Evolutionary conservation across 1,140 invertebrate genomes (phyloP).

Genomic region (Aphelenchoides besseyi): DNA sequence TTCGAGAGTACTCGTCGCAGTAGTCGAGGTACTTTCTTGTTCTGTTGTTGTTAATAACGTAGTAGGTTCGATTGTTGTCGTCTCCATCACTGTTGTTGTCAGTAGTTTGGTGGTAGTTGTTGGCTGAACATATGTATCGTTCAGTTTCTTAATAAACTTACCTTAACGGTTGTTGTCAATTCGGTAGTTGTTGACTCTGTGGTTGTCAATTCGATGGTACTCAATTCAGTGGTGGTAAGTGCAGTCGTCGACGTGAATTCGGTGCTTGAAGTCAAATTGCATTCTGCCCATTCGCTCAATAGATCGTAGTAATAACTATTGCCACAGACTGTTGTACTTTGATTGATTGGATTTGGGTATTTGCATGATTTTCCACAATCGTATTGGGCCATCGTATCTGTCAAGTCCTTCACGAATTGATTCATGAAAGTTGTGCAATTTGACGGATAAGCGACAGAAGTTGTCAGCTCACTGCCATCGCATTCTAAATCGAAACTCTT

Average conservation of each 20-base stretch:
- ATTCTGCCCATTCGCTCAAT: neutral
- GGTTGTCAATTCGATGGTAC: neutral
- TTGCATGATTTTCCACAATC: neutral
- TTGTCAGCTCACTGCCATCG: neutral
- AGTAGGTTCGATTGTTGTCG: neutral
- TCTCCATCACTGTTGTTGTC: neutral
- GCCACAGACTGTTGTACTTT: constrained; percentile 10
- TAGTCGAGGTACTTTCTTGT: neutral
- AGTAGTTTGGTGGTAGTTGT: neutral
- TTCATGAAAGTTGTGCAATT: constrained; percentile 2
- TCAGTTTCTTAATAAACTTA: too few species aligned
- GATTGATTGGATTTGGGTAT: neutral
- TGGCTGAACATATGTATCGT: too few species aligned
- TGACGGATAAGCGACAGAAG: neutral
- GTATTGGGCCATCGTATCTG: neutral
- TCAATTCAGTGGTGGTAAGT: neutral
- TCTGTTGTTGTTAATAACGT: neutral
- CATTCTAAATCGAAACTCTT: neutral
- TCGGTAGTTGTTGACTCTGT: neutral
- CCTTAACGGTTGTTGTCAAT: neutral
- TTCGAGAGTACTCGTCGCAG: neutral
- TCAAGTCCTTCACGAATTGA: neutral
- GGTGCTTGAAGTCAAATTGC: neutral
- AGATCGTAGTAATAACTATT: neutral
- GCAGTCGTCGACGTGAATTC: constrained; percentile 1